These are phyloP conservation scores for Botrylloides violaceus DNA, from an alignment of 23 tunicate species.

Conservation along the genomic window DNA sequence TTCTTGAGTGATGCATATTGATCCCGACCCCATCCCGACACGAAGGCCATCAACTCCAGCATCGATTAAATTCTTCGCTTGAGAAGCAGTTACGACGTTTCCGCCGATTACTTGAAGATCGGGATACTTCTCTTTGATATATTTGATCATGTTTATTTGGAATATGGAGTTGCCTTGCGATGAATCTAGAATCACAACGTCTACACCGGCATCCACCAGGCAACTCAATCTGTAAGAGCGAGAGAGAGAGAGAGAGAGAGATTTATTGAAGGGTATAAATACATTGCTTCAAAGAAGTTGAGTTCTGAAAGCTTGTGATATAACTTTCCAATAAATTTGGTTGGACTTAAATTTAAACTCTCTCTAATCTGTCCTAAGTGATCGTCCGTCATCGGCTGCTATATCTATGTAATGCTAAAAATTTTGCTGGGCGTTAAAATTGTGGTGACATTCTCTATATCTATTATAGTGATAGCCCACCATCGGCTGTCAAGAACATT, in stretches of 20 bases:
- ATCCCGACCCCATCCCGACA: constrained; percentile 96
- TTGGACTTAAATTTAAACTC: too few relatives aligned
- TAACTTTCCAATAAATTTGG: too few relatives aligned
- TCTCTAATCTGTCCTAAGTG: too few relatives aligned
- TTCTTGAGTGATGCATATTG: constrained; percentile 96
- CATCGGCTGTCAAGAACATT: too few relatives aligned
- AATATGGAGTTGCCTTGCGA: constrained; percentile 94
- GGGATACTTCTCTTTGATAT: constrained; percentile 89
- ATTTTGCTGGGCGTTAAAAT: too few relatives aligned
- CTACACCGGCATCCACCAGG: constrained; percentile 94
- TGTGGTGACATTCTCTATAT: too few relatives aligned
- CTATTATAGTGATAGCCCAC: too few relatives aligned
- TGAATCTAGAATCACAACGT: constrained; percentile 84
- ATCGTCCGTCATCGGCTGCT: too few relatives aligned
- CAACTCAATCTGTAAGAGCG: constrained; percentile 15
- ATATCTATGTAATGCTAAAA: too few relatives aligned
- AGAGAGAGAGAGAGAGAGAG: background rate
- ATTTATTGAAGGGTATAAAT: constrained; percentile 15
- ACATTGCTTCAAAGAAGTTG: background rate
- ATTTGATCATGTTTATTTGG: constrained; percentile 86
- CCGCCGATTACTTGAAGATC: constrained; percentile 90
- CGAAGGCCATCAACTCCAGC: constrained; percentile 90
- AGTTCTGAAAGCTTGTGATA: background rate
- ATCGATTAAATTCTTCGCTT: constrained; percentile 86
- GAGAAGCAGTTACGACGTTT: constrained; percentile 93